Conservation (phyloP, 2,888 invertebrate species). For the Steinernema hermaphroditum region DNA sequence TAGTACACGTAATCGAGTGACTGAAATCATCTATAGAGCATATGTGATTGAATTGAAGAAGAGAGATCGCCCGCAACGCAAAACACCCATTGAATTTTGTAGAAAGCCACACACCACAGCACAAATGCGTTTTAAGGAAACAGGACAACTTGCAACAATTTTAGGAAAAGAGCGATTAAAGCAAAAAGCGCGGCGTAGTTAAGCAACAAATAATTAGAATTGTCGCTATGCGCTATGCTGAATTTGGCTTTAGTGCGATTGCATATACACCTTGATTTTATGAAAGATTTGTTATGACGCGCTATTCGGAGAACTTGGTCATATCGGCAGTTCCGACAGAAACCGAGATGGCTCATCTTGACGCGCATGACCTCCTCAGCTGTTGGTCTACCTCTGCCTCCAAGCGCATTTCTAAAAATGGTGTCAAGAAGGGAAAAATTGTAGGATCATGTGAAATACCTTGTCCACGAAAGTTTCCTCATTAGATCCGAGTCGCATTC, state of each 20-base stretch:
- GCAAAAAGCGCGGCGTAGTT: neutral
- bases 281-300: neutral
- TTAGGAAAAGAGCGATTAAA: neutral
- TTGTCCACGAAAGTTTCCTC: neutral
- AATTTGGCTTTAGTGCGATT: neutral
- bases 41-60: neutral
- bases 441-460: neutral
- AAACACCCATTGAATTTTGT: conserved; percentile 19
- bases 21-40: neutral
- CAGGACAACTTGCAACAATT: neutral
- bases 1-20: conserved; percentile 16
- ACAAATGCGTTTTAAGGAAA: neutral
- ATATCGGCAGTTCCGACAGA: neutral
- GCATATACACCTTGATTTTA: neutral
- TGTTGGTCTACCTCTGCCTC: neutral
- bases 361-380: conserved; percentile 14
- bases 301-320: neutral
- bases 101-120: conserved; percentile 19
- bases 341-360: neutral
- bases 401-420: neutral
- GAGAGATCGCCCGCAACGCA: conserved; percentile 23
- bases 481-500: neutral
- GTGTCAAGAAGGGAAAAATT: neutral
- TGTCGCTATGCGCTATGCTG: too few species aligned
- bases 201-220: neutral